A percentile compares a stretch with the other conserved stretches of the same genome.
Evolutionary conservation across 1,140 invertebrate species (phyloP).

Genomic region (Drosophila pachea): DNA sequence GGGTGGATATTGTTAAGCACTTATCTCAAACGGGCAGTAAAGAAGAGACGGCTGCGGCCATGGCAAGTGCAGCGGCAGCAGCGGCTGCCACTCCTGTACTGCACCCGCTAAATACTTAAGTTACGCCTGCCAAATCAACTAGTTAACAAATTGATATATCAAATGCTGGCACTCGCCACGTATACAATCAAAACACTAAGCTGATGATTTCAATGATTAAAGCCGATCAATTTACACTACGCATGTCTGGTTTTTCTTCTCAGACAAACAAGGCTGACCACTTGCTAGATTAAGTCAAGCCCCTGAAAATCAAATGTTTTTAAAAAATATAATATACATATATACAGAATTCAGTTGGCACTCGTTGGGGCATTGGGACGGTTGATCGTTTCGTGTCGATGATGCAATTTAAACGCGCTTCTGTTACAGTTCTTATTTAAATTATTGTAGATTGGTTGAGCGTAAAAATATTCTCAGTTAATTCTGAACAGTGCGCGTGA

Average conservation of each 20-base stretch:
- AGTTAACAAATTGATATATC: conserved; percentile 32
- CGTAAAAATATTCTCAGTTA: conserved; percentile 32
- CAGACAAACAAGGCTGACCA: conserved; percentile 36
- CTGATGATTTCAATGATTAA: conserved; percentile 31
- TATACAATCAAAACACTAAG: conserved; percentile 46
- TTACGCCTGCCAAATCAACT: conserved; percentile 9
- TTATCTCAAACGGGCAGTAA: conserved; percentile 85
- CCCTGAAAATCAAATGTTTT: conserved; percentile 18
- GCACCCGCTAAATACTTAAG: conserved; percentile 56
- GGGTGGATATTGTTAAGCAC: conserved; percentile 97
- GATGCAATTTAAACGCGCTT: conserved; percentile 33
- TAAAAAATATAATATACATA: background rate
- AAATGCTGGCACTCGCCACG: conserved; percentile 12
- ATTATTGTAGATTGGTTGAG: conserved; percentile 16
- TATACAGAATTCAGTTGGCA: conserved; percentile 10
- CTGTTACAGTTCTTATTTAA: conserved; percentile 46
- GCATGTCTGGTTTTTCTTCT: conserved; percentile 41
- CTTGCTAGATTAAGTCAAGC: conserved; percentile 31
- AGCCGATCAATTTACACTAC: conserved; percentile 48
- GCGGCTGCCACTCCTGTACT: conserved; percentile 31
- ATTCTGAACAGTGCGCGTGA: conserved; percentile 29
- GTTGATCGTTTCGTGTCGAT: conserved; percentile 23
- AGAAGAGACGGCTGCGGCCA: conserved; percentile 47
- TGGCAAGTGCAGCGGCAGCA: conserved; percentile 36
- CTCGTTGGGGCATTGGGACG: conserved; percentile 1